Evolutionary conservation across 2,888 invertebrate genomes (phyloP), one percentile per base, ranked within the genome.

Genomic region (Papilio demoleus): DNA sequence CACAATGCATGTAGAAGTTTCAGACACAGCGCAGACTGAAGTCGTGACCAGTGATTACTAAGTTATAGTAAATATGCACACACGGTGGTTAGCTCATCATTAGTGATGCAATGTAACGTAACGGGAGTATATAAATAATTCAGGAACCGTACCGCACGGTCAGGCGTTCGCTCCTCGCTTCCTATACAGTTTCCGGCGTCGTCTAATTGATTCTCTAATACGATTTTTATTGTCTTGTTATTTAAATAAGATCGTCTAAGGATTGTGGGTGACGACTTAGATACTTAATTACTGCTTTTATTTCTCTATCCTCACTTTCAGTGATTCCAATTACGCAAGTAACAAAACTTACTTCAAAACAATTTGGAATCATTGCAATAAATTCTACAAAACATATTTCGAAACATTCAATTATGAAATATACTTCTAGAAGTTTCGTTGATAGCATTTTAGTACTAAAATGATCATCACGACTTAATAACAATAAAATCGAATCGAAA

Each of bases 71-170:
- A 80, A 80, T 79, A 82, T 80, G 78, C 80, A 78, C 76, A 74
- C 72, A 74, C 71, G n/a, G n/a, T n/a, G n/a, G n/a, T n/a, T n/a
- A n/a, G n/a, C n/a, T n/a, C n/a, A n/a, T n/a, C 89, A 87, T 90
- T 90, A 88, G 84, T 77, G 80, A 89, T 87, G 84, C 90, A 85
- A 84, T 85, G 87, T 88, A 87, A 89, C 90, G 90, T 89, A 88
- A 90, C 88, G 83, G 71, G 71, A 71, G 75, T 70, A 73, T 77
- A 89, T 89, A 86, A 82, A 87, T 88, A 83, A 88, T 87, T 83
- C 87, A 86, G 75, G 71, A 74, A 73, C 73, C 79, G 84, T 82
- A 80, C 75, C 75, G 75, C 74, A 79, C 80, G 82, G 81, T 79
- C 79, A 79, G 75, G 71, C 73, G 34, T 27, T 36, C 19, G 38